These are phyloP conservation scores for Discoglossus pictus DNA, from an alignment of 2,797 vertebrate genomes.

Conservation along the genomic window DNA sequence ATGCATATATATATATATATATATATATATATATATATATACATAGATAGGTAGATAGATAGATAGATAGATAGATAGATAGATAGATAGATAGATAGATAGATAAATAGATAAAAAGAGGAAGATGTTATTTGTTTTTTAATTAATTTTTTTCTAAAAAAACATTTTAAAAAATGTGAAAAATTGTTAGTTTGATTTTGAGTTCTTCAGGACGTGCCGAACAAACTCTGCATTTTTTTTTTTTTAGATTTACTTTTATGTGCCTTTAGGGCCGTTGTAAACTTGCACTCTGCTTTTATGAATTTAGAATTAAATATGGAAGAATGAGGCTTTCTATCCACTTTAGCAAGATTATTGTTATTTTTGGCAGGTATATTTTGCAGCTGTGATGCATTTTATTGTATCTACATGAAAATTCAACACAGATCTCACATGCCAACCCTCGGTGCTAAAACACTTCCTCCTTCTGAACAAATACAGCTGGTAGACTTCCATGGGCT, in stretches of 20 bases:
- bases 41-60: too few species aligned
- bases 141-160: too few species aligned
- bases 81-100: too few species aligned
- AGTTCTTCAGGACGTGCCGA: too few species aligned
- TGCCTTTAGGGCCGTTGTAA: conserved; percentile 45
- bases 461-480: conserved; percentile 50
- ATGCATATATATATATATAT: too few species aligned
- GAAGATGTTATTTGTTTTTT: too few species aligned
- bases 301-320: conserved; percentile 50
- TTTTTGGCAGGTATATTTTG: conserved; percentile 33
- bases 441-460: conserved; percentile 28
- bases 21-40: too few species aligned
- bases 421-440: conserved; percentile 35
- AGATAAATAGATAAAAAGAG: too few species aligned
- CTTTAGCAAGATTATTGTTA: conserved; percentile 43
- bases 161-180: too few species aligned
- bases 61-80: too few species aligned
- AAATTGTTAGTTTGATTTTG: too few species aligned
- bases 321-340: conserved; percentile 47
- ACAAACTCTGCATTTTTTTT: too few species aligned
- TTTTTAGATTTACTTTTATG: conserved; percentile 43
- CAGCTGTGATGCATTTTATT: conserved; percentile 50
- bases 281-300: conserved; percentile 45
- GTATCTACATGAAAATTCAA: conserved; percentile 48
- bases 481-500: conserved; percentile 21